phyloP scores from a whole-genome alignment of 1,140 invertebrate species.

The Tetragonula clypearis region DNA sequence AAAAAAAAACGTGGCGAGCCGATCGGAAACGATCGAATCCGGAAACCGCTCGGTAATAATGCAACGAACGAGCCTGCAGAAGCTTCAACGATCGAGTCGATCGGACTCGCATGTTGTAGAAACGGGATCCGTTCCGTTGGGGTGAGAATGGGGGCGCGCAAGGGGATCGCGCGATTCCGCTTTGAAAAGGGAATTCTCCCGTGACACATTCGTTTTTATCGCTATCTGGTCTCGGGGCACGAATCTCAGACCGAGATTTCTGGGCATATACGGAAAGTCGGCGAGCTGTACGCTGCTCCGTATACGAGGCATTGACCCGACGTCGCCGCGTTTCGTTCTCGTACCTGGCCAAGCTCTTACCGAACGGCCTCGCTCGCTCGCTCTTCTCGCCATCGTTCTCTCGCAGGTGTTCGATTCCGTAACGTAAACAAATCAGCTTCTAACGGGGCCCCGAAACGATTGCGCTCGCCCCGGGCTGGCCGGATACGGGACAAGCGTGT shows the following conservation, averaged over 20 bases:
- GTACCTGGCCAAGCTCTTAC: slow-evolving; percentile 38
- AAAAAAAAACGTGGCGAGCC: no score
- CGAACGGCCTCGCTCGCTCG: background rate
- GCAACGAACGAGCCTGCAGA: background rate
- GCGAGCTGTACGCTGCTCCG: slow-evolving; percentile 73
- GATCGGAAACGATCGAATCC: background rate
- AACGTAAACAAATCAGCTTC: slow-evolving; percentile 75
- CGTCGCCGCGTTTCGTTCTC: slow-evolving; percentile 55
- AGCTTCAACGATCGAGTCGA: background rate
- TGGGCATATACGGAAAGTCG: slow-evolving; percentile 73
- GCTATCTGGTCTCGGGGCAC: slow-evolving; percentile 53
- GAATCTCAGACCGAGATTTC: slow-evolving; percentile 68
- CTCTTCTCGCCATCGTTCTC: slow-evolving; percentile 3
- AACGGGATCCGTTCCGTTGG: background rate
- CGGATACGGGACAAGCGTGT: slow-evolving; percentile 61
- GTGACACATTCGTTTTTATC: slow-evolving; percentile 80
- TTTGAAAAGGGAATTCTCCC: slow-evolving; percentile 80
- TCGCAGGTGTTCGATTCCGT: slow-evolving; percentile 24
- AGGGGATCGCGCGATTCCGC: slow-evolving; percentile 38
- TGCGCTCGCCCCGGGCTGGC: slow-evolving; percentile 2
- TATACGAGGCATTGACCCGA: slow-evolving; percentile 79
- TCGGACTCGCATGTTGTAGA: background rate
- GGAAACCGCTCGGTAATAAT: background rate
- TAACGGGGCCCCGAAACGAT: slow-evolving; percentile 70
- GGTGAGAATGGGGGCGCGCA: slow-evolving; percentile 28